Base-by-base conservation (phyloP, 2,797 vertebrate genomes). In the Peromyscus aztecus region DNA sequence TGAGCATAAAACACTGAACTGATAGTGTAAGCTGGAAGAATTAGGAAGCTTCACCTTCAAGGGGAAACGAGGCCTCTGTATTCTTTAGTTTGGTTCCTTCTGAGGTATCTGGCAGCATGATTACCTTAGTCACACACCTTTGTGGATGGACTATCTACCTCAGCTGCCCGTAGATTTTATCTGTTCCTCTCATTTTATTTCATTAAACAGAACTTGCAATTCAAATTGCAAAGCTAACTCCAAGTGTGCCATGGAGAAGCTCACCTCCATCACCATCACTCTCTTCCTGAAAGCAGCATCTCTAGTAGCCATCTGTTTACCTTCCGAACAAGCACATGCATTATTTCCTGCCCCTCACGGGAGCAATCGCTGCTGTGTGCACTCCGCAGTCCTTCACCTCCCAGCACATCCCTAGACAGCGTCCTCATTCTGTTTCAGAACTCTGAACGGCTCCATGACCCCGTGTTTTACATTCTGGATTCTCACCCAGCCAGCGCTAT, bases 391-490 rank as follows among this genome's bases (percentile, higher is more conserved):
- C 67, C 57, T 3, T 31, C n/a, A 12, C 49, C 10, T 24, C 24
- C 16, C 9, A 16, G 6, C 2, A 57, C 8, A 0, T 63, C 82
- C 23, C 2, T 6, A 0, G 73, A 80, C 46, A n/a, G 2, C 0
- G 2, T 34, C 80, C 90, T 87, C n/a, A 1, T 17, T 46, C 46
- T 71, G 21, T 34, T 57, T 40, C 27, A 17, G 16, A 46, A 57
- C 92, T 31, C 0, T 3, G 8, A 34, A 23, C 11, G 12, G 0
- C 17, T 65, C 78, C 23, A 7, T 1, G 67, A 3, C 13, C 0
- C 10, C 0, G 0, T 29, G 27, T 31, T 40, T 55, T 59, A 5
- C 24, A 0, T 1, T 37, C 1, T 2, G 17, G 12, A 13, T 29
- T 34, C 46, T 55, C 14, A 1, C 11, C 52, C 52, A 24, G n/a